A percentile compares a stretch with the other conserved stretches of the same genome.
phyloP scores from a whole-genome alignment of 2,888 invertebrate genomes.

The Desoria tigrina region DNA sequence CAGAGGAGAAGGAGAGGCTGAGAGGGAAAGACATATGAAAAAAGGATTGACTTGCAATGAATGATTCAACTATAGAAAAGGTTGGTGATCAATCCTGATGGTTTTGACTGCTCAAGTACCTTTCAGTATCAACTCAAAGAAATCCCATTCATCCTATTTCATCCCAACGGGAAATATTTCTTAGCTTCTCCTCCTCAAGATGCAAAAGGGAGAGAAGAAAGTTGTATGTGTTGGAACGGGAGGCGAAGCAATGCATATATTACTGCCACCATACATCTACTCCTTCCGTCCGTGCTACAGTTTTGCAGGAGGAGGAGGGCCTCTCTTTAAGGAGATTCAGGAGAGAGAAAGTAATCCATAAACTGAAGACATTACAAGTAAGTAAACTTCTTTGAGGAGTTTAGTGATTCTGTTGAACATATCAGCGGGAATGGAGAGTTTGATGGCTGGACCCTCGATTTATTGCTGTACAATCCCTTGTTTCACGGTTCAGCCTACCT shows the following conservation, averaged over 20 bases:
- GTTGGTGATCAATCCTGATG: constrained; percentile 32
- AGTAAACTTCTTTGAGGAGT: neutral
- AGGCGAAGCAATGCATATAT: constrained; percentile 6
- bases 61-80: constrained; percentile 26
- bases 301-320: too few relatives aligned
- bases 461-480: constrained; percentile 1
- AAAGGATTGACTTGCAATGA: constrained; percentile 27
- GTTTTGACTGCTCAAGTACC: constrained; percentile 30
- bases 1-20: neutral
- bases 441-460: neutral
- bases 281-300: too few relatives aligned
- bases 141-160: neutral
- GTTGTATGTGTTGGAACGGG: neutral
- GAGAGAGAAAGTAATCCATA: neutral
- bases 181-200: too few relatives aligned
- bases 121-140: constrained; percentile 17
- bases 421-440: neutral
- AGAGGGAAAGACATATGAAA: neutral
- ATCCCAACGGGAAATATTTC: neutral
- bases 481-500: constrained; percentile 8
- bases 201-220: constrained; percentile 11
- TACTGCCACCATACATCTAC: neutral
- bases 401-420: too few relatives aligned
- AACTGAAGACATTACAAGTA: constrained; percentile 7
- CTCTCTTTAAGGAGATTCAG: too few relatives aligned